Evolutionary conservation across 2,888 invertebrate species (phyloP), one percentile per base, ranked within the genome.

Genomic region (Seladonia tumulorum): DNA sequence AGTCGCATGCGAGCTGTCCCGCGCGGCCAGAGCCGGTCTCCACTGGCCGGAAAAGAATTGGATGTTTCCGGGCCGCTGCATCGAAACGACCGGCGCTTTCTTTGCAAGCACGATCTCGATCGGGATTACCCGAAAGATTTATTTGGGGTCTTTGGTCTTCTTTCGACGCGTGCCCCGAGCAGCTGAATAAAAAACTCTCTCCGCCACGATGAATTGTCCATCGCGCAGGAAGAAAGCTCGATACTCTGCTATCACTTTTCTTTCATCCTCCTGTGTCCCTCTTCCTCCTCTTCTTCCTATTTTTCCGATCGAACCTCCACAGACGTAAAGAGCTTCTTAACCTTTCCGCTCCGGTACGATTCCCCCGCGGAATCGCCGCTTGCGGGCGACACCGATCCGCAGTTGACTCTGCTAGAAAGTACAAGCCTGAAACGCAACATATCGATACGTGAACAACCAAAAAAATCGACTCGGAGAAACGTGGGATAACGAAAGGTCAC

Each of bases 41-140:
- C 71, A 57, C 47, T 45, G 45, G 70, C 42, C 47, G 77, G 70
- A 35, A 81, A 87, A 83, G 89, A 87, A 89, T 87, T 80, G 89
- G 63, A 89, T 89, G 89, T 89, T 89, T 89, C 87, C 89, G 63
- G 82, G 79, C 82, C 82, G 71, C 79, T 80, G 87, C 85, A 80
- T 71, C 87, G 79, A 87, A 89, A 85, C 85, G 87, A 22, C 47
- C 81, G 74, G 74, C 72, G 87, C 87, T 89, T 87, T 84, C 88
- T 89, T 88, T 85, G 87, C 86, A 57, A 45, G 63, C 79, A 57
- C 87, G 88, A 81, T 89, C 88, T 89, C 88, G 89, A 89, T 89
- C 89, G 85, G 85, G 89, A 89, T 88, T 89, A 89, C 70, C 66
- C 47, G 57, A 49, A 10, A 87, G 88, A 88, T 88, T 88, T 89